Evolutionary conservation across 2,113 vertebrate species (phyloP).

Genomic region (Charina bottae): DNA sequence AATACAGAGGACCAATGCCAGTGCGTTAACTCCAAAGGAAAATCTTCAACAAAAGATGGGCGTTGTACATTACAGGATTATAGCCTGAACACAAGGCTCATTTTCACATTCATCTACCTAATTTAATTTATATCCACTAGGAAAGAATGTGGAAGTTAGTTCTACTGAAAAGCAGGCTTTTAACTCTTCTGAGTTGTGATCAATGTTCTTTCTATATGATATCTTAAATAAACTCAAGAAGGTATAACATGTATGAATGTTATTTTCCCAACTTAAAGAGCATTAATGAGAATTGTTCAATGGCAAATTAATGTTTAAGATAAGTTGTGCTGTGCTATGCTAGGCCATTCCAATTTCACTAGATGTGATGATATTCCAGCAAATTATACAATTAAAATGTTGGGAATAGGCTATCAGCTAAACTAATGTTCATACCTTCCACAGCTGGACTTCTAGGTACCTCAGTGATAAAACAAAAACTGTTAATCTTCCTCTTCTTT

Average conservation of each 20-base stretch:
- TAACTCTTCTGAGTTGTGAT: not conserved
- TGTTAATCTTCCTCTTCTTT: conserved; percentile 43
- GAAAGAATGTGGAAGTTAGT: not conserved
- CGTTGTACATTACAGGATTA: not conserved
- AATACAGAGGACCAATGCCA: not conserved
- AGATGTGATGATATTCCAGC: not conserved
- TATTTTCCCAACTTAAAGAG: not conserved
- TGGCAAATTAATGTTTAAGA: not conserved
- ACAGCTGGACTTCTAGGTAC: conserved; percentile 33
- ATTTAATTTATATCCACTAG: not conserved
- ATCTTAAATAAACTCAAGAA: not conserved
- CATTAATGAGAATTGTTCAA: not conserved
- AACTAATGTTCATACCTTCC: conserved; percentile 32
- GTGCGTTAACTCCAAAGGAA: not conserved
- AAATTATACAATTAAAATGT: not conserved
- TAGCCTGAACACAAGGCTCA: not conserved
- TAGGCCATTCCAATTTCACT: not conserved
- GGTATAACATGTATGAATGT: not conserved
- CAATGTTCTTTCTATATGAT: not conserved
- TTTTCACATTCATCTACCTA: not conserved
- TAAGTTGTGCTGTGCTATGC: not conserved
- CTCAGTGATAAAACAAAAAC: conserved; percentile 35
- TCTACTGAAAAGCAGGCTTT: not conserved
- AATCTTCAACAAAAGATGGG: not conserved
- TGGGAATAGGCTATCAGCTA: not conserved